Conservation (phyloP, 2,797 vertebrate genomes). For the Bucorvus abyssinicus region DNA sequence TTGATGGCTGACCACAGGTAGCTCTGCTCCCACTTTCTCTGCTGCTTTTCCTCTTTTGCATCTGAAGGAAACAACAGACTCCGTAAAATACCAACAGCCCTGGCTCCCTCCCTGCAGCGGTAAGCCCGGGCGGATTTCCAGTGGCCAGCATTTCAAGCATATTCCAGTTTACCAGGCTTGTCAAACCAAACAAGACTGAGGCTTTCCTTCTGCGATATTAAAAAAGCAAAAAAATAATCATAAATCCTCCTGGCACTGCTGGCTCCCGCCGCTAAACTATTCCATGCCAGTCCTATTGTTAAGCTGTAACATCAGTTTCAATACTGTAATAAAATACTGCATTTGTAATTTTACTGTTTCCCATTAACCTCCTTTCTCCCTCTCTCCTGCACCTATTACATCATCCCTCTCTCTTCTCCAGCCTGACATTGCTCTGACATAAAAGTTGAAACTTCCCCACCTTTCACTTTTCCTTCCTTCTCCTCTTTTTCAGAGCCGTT, state of each 20-base stretch:
- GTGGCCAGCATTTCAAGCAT: background rate
- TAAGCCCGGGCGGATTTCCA: conserved; percentile 16
- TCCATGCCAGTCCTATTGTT: conserved; percentile 65
- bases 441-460: conserved; percentile 58
- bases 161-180: conserved; percentile 10
- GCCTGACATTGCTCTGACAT: conserved; percentile 55
- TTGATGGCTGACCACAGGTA: background rate
- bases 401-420: conserved; percentile 46
- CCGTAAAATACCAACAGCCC: background rate
- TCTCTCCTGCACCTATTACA: conserved; percentile 60
- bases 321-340: conserved; percentile 67
- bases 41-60: background rate
- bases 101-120: background rate
- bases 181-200: conserved; percentile 48
- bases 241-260: conserved; percentile 63
- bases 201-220: conserved; percentile 48
- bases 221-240: conserved; percentile 9
- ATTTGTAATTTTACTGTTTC: conserved; percentile 69
- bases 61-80: background rate
- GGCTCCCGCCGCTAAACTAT: conserved; percentile 28
- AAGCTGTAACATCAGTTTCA: conserved; percentile 65
- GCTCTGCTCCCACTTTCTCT: background rate
- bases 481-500: conserved; percentile 44
- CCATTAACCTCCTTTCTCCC: conserved; percentile 61
- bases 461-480: conserved; percentile 56